Percentiles rank a stretch among this genome's conserved stretches.
These are phyloP conservation scores for Rhinogobio ventralis DNA, from an alignment of 2,797 vertebrate genomes.

Conservation along the genomic window DNA sequence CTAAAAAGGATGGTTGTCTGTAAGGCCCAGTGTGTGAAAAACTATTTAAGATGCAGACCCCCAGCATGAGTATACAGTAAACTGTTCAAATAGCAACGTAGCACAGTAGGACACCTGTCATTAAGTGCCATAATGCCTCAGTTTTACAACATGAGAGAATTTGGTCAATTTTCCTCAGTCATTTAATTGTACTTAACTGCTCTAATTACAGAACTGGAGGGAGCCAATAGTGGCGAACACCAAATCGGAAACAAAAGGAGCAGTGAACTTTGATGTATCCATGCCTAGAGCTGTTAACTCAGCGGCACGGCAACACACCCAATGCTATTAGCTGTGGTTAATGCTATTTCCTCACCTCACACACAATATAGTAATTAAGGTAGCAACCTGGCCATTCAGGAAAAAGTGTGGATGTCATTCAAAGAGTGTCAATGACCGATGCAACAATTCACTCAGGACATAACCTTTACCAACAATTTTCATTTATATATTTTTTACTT, in stretches of 20 bases:
- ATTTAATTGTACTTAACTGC: constrained; percentile 54
- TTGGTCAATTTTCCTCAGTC: constrained; percentile 34
- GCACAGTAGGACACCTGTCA: constrained; percentile 42
- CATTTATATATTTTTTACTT: not conserved
- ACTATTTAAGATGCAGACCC: constrained; percentile 17
- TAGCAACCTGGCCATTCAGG: not conserved
- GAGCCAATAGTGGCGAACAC: constrained; percentile 45
- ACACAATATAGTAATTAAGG: constrained; percentile 25
- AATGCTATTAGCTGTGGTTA: constrained; percentile 25
- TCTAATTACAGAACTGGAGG: constrained; percentile 67
- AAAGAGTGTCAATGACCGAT: not conserved
- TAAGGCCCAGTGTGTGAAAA: constrained; percentile 20
- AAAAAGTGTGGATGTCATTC: constrained; percentile 36
- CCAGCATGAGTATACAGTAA: constrained; percentile 32
- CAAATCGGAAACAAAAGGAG: constrained; percentile 66
- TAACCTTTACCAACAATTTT: not conserved
- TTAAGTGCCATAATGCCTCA: constrained; percentile 36
- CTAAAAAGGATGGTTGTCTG: not conserved
- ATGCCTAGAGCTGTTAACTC: constrained; percentile 60
- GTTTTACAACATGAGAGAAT: constrained; percentile 43
- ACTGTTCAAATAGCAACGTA: constrained; percentile 35
- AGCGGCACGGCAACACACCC: constrained; percentile 45
- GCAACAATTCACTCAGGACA: not conserved
- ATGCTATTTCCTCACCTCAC: constrained; percentile 10
- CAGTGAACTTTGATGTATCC: constrained; percentile 67